phyloP scores from a whole-genome alignment of 2,113 vertebrate species.

The Uria lomvia region DNA sequence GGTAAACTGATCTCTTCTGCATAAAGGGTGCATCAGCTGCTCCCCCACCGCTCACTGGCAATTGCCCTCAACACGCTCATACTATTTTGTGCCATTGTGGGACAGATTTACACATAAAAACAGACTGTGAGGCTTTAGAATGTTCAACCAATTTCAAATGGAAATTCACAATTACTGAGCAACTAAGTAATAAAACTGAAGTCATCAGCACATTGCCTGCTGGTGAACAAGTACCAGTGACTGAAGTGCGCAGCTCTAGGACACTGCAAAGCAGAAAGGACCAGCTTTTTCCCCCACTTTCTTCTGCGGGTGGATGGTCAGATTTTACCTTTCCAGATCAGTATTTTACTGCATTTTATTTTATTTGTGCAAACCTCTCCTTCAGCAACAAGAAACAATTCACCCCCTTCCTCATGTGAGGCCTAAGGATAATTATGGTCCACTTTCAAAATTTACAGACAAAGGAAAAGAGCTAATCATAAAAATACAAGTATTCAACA shows the following conservation, averaged over 20 bases:
- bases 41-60: neutral
- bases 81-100: neutral
- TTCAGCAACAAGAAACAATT: neutral
- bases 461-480: neutral
- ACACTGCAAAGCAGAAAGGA: neutral
- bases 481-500: neutral
- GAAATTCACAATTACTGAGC: neutral
- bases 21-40: neutral
- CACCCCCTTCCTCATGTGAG: neutral
- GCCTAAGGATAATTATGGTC: neutral
- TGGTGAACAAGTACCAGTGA: neutral
- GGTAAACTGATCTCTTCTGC: neutral
- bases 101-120: neutral
- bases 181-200: neutral
- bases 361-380: neutral
- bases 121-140: neutral
- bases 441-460: neutral
- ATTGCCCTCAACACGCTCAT: neutral
- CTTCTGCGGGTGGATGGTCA: neutral
- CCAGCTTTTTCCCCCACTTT: neutral
- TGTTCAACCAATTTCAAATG: neutral
- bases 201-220: neutral
- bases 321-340: neutral
- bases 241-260: rapidly evolving
- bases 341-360: neutral